phyloP scores from a whole-genome alignment of 2,888 invertebrate species.

The Dusona sp. region DNA sequence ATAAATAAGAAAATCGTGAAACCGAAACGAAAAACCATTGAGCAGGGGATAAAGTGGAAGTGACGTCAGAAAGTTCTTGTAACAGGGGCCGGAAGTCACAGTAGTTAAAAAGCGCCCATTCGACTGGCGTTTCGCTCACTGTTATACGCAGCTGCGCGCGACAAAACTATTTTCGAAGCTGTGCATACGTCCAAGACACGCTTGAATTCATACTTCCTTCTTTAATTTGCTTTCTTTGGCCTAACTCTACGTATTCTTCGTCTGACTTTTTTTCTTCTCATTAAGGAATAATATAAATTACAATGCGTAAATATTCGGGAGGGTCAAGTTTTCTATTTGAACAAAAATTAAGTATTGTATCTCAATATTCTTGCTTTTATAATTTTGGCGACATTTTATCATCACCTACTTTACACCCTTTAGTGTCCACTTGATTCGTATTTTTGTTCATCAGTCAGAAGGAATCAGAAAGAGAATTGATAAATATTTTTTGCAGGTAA shows the following conservation, averaged over 20 bases:
- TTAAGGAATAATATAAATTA: neutral
- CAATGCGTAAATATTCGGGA: too few relatives aligned
- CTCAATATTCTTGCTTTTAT: too few relatives aligned
- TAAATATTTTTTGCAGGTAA: neutral
- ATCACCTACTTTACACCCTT: too few relatives aligned
- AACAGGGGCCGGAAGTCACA: constrained; percentile 75
- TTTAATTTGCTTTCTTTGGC: neutral
- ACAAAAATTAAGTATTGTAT: too few relatives aligned
- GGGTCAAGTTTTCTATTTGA: neutral
- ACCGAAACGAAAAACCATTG: neutral
- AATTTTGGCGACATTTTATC: too few relatives aligned
- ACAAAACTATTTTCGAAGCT: constrained; percentile 74
- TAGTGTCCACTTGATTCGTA: too few relatives aligned
- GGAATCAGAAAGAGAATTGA: too few relatives aligned
- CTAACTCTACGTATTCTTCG: neutral
- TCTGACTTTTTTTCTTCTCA: neutral
- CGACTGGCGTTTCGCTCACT: constrained; percentile 58
- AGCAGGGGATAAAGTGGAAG: constrained; percentile 58
- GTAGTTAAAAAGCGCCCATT: constrained; percentile 72
- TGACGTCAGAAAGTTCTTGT: constrained; percentile 72
- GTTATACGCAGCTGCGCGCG: constrained; percentile 73
- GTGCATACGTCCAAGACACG: constrained; percentile 21
- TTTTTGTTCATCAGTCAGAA: too few relatives aligned
- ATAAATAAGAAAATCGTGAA: constrained; percentile 14
- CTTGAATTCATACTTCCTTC: constrained; percentile 18